Base-by-base conservation (phyloP, 2,888 invertebrate genomes). In the Piscicola geometra region DNA sequence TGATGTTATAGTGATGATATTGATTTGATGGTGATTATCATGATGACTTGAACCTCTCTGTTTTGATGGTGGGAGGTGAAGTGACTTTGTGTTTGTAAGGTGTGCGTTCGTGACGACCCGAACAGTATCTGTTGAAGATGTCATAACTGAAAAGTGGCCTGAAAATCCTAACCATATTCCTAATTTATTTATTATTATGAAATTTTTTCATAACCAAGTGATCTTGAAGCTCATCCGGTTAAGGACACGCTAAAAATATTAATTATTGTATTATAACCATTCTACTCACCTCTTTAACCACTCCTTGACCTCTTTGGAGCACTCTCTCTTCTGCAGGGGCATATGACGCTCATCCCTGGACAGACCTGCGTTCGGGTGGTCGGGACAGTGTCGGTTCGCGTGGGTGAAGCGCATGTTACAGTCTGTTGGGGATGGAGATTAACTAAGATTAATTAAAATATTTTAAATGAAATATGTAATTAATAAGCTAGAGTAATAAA, bases 321-420 rank as follows among this genome's bases (percentile, higher is more conserved):
- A 50, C 9, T 50, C 25, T 15, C 71, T 71, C n/a, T 75, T 72
- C 12, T 70, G 52, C 1, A 41, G 47, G 15, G 75, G 75, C n/a
- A 70, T 30, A 21, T 78, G 64, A 9, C 67, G 50, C 9, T 79
- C 78, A 25, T 77, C 77, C 70, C 80, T 84, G 18, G 86, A 86
- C 0, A 89, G 83, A 30, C 88, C 88, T 0, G 88, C 88, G 77
- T 88, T 88, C 0, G 91, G 91, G 86, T 91, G 91, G 78, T 90
- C 88, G 0, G 90, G 88, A 83, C 91, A 91, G 80, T 90, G 91
- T 36, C 91, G 86, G 83, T 91, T 91, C 0, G 91, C 90, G 85
- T 91, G 91, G 0, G 91, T 91, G 82, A 91, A 91, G 78, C 90
- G 86, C 83, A 89, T 89, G 50, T 86, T 86, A 83, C 91, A 91